A percentile compares a stretch with the other conserved stretches of the same genome.
phyloP scores from a whole-genome alignment of 1,140 invertebrate species.

The Diorhabda elongata region DNA sequence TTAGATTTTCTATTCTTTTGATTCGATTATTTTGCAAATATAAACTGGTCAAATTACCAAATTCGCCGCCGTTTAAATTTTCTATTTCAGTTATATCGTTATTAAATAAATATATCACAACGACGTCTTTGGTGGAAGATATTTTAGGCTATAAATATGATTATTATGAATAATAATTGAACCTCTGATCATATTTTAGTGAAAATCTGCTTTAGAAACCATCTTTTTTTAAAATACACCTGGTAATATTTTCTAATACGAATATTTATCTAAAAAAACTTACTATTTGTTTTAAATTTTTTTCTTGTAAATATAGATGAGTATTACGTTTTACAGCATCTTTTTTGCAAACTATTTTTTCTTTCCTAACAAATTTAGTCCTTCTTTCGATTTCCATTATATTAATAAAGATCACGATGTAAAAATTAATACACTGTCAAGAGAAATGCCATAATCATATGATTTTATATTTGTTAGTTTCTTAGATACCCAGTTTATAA shows the following conservation, averaged over 20 bases:
- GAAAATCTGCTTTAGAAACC: too few relatives aligned
- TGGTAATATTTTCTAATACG: too few relatives aligned
- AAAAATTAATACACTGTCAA: too few relatives aligned
- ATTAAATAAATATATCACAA: conserved; percentile 62
- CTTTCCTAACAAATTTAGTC: too few relatives aligned
- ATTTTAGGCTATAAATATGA: conserved; percentile 50
- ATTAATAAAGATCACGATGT: too few relatives aligned
- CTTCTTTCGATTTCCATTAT: too few relatives aligned
- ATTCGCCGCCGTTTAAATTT: conserved; percentile 53
- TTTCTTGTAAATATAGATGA: conserved; percentile 53
- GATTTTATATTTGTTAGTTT: too few relatives aligned
- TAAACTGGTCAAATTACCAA: conserved; percentile 59
- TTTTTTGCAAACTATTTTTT: neutral
- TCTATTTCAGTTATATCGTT: conserved; percentile 59
- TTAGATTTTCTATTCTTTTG: conserved; percentile 59
- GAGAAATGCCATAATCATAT: too few relatives aligned
- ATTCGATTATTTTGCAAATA: conserved; percentile 68
- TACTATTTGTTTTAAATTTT: conserved; percentile 51
- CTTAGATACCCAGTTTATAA: too few relatives aligned
- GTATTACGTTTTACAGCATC: conserved; percentile 21
- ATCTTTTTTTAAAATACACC: too few relatives aligned
- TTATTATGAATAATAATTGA: neutral
- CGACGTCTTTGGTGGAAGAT: conserved; percentile 50
- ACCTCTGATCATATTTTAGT: too few relatives aligned
- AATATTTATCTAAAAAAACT: neutral